Conservation (phyloP, 2,113 vertebrate genomes). For the Hydrochoerus hydrochaeris region DNA sequence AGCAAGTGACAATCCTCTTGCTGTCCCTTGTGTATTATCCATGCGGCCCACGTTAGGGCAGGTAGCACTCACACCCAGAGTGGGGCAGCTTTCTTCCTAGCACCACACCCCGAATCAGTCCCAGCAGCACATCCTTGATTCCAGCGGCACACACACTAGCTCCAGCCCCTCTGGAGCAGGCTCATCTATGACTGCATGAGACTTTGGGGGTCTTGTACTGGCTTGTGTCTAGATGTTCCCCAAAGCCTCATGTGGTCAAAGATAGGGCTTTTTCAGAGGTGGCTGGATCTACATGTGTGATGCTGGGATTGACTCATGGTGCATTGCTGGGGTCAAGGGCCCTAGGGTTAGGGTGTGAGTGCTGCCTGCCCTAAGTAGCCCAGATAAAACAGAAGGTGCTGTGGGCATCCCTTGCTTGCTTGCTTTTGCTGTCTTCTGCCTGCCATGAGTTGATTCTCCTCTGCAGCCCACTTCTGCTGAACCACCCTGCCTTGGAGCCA, state of each 20-base stretch:
- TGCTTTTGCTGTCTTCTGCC: background rate
- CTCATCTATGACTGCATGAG: background rate
- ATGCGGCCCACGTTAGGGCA: background rate
- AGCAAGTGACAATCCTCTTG: background rate
- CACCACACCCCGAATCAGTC: background rate
- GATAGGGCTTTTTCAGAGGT: background rate
- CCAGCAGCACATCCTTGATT: background rate
- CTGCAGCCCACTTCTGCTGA: too few species aligned
- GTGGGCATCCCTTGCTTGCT: background rate
- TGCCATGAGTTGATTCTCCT: background rate
- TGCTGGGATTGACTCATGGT: background rate
- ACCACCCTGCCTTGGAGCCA: background rate
- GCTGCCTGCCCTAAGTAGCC: background rate
- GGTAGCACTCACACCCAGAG: background rate
- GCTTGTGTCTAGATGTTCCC: background rate
- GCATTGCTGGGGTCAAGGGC: background rate
- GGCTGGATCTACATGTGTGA: background rate
- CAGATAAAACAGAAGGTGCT: accelerated
- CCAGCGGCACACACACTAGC: background rate
- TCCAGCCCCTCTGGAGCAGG: background rate
- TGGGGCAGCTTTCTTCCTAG: background rate
- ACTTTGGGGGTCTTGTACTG: background rate
- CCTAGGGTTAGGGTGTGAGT: background rate
- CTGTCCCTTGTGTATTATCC: background rate
- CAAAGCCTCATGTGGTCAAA: background rate